Base-by-base conservation (phyloP, 1,140 invertebrate genomes). In the Drosophila insularis region DNA sequence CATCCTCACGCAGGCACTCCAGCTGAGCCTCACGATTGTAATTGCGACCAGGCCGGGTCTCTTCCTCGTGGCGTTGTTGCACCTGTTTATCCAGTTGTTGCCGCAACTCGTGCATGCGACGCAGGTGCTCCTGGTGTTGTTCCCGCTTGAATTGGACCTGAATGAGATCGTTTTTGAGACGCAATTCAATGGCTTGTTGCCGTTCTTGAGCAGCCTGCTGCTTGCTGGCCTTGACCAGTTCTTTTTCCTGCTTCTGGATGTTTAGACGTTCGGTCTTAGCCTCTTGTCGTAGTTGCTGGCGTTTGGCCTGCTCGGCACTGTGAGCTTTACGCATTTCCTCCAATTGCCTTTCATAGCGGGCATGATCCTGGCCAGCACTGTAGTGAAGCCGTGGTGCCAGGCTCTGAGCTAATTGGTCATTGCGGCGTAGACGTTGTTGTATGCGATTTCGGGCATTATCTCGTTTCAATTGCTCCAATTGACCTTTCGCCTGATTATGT, bases 281-380 rank as follows among this genome's bases (percentile, higher is more conserved):
- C 31, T 61, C 58, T 27, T 89, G 65, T 2, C 63, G 60, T 0
- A 60, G 56, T 5, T 71, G 58, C 1, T 74, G 63, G 5, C 71
- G 70, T 2, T 58, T 73, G 17, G 77, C 72, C 68, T 90, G 87
- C 46, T 91, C 78, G 7, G 85, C 90, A 14, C 72, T 87, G 40
- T 89, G 85, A 1, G 75, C 74, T n/a, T 78, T 67, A 4, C 77
- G 84, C 87, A 91, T 89, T 11, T 80, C 78, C 10, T 59, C 76
- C 53, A 81, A 56, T 62, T 90, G 76, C 0, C 46, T 66, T 32
- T 74, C 66, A 7, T 90, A 72, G 0, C 80, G 78, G 13, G 40
- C 79, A 37, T 74, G 46, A 62, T 90, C 85, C 67, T 79, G 65
- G 8, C 63, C 35, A 21, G 86, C 85, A 19, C 85, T 89, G 46